Evolutionary conservation across 2,113 vertebrate genomes (phyloP).

Genomic region (Penelope pileata): DNA sequence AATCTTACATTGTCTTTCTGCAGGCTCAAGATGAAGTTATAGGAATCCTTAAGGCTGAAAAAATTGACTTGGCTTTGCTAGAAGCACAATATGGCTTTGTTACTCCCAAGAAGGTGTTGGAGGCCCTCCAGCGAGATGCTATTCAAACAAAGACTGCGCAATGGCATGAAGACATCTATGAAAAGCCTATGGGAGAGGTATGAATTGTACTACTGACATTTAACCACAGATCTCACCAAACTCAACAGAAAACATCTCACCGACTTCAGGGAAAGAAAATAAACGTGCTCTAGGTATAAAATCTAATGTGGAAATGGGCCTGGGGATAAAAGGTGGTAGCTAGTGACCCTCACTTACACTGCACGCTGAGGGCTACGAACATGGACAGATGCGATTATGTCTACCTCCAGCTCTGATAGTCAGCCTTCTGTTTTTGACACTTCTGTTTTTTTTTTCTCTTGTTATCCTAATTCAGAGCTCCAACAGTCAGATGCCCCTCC

Average conservation of each 20-base stretch:
- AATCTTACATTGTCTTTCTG: constrained; percentile 54
- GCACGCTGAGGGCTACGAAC: not conserved
- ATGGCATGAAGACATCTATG: constrained; percentile 91
- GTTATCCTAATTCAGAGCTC: not conserved
- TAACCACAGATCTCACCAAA: not conserved
- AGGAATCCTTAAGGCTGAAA: constrained; percentile 93
- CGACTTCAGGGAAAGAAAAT: not conserved
- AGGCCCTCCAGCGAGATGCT: constrained; percentile 93
- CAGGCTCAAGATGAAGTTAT: constrained; percentile 98
- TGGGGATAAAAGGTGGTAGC: not conserved
- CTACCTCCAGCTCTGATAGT: not conserved
- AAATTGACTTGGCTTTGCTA: constrained; percentile 91
- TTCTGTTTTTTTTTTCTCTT: not conserved
- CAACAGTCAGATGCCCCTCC: not conserved
- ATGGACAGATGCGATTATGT: not conserved
- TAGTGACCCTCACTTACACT: not conserved
- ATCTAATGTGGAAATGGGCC: not conserved
- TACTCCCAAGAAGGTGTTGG: constrained; percentile 90
- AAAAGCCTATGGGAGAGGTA: constrained; percentile 96
- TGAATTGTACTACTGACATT: not conserved
- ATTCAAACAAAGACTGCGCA: constrained; percentile 84
- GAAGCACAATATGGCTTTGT: constrained; percentile 96
- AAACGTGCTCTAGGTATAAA: not conserved
- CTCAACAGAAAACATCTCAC: not conserved
- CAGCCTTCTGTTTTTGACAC: not conserved